These are phyloP conservation scores for Drosophila hydei DNA, from an alignment of 1,140 invertebrate genomes.

Conservation along the genomic window DNA sequence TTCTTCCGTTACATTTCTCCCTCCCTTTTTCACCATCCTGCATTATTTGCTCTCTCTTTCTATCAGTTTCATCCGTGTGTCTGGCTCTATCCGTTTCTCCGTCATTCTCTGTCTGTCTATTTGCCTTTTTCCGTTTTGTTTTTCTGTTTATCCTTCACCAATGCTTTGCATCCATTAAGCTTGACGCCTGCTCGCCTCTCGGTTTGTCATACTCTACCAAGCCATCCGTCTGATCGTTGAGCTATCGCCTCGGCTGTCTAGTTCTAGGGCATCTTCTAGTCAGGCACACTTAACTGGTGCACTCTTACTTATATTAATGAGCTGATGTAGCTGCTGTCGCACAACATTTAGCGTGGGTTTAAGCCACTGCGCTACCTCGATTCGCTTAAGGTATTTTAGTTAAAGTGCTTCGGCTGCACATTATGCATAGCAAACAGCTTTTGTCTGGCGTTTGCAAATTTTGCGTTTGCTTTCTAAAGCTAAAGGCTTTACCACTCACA, in stretches of 20 bases:
- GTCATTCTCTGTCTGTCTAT: neutral
- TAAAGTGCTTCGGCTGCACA: neutral
- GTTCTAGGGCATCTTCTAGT: neutral
- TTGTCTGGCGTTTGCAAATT: slow-evolving; percentile 2
- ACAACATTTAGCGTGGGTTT: slow-evolving; percentile 47
- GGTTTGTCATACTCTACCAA: neutral
- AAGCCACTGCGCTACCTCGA: slow-evolving; percentile 41
- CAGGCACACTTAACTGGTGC: neutral
- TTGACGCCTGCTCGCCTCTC: no score
- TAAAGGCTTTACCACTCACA: no score
- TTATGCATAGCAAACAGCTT: neutral
- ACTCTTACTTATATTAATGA: slow-evolving; percentile 57
- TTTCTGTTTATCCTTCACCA: no score
- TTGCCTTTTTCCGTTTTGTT: no score
- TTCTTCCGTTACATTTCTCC: no score
- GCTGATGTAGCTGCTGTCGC: slow-evolving; percentile 33
- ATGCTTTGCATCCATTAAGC: no score
- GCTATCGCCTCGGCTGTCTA: no score
- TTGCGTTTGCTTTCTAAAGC: neutral
- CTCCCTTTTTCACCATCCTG: no score
- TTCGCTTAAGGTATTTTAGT: slow-evolving; percentile 2
- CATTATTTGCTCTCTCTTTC: no score
- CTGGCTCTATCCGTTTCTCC: neutral
- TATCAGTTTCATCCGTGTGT: no score
- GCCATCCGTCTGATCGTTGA: no score